Conservation (phyloP, 2,797 vertebrate genomes). For the Miichthys miiuy region DNA sequence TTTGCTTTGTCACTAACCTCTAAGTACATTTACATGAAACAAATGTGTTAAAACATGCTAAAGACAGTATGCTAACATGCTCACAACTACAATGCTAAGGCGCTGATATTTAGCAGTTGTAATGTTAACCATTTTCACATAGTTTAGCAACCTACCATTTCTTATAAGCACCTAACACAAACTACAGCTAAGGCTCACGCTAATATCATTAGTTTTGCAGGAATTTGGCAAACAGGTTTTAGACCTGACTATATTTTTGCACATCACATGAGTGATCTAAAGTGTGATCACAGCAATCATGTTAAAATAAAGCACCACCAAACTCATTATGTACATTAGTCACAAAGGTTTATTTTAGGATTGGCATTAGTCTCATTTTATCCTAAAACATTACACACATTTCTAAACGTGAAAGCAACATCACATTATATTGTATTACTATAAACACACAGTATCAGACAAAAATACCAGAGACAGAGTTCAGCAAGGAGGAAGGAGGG, state of each 20-base stretch:
- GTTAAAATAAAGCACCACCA: background rate
- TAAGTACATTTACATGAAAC: background rate
- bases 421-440: background rate
- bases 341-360: constrained; percentile 29
- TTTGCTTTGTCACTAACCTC: background rate
- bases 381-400: background rate
- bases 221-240: background rate
- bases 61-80: background rate
- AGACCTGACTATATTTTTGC: background rate
- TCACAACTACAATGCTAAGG: background rate
- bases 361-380: background rate
- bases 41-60: no score
- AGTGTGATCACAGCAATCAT: background rate
- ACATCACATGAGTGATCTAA: background rate
- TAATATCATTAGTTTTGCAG: background rate
- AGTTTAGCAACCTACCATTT: background rate
- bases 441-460: constrained; percentile 10
- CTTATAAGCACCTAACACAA: background rate
- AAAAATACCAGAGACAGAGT: background rate
- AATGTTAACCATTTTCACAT: background rate
- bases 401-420: background rate
- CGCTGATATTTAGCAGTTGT: background rate
- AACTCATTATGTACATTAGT: background rate
- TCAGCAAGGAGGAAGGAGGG: background rate
- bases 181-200: background rate